phyloP scores from a whole-genome alignment of 2,888 invertebrate species.

The Orthosia gracilis region DNA sequence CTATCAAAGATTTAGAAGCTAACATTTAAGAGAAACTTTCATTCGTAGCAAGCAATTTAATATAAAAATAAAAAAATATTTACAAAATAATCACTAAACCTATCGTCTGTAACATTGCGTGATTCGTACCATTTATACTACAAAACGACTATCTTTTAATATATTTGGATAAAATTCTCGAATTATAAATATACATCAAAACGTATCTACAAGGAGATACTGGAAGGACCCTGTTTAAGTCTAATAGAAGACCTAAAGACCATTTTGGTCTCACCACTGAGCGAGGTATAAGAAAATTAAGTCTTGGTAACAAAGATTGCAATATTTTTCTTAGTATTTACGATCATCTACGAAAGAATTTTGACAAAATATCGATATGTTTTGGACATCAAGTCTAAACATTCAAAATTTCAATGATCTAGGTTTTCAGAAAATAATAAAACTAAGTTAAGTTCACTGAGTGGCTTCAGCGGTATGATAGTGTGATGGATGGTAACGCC shows the following conservation, averaged over 20 bases:
- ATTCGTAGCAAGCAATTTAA: conserved; percentile 63
- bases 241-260: conserved; percentile 76
- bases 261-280: conserved; percentile 76
- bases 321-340: conserved; percentile 56
- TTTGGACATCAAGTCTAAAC: conserved; percentile 5
- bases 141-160: conserved; percentile 81
- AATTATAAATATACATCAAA: conserved; percentile 71
- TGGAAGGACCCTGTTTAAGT: conserved; percentile 88
- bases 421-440: conserved; percentile 26
- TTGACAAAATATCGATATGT: conserved; percentile 2
- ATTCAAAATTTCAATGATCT: conserved; percentile 17
- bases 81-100: conserved; percentile 70
- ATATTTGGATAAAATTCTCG: conserved; percentile 86
- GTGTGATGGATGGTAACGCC: conserved; percentile 89
- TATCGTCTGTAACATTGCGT: conserved; percentile 72
- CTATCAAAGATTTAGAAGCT: conserved; percentile 50
- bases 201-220: conserved; percentile 75
- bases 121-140: conserved; percentile 71
- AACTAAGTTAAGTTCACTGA: conserved; percentile 76
- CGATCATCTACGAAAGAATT: conserved; percentile 38
- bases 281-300: conserved; percentile 81
- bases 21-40: conserved; percentile 56
- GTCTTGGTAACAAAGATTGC: conserved; percentile 79
- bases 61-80: conserved; percentile 71
- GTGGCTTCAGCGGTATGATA: conserved; percentile 90